Percentiles rank a stretch among this genome's conserved stretches.
Conservation (phyloP, 2,113 vertebrate genomes). For the Mohoua ochrocephala region DNA sequence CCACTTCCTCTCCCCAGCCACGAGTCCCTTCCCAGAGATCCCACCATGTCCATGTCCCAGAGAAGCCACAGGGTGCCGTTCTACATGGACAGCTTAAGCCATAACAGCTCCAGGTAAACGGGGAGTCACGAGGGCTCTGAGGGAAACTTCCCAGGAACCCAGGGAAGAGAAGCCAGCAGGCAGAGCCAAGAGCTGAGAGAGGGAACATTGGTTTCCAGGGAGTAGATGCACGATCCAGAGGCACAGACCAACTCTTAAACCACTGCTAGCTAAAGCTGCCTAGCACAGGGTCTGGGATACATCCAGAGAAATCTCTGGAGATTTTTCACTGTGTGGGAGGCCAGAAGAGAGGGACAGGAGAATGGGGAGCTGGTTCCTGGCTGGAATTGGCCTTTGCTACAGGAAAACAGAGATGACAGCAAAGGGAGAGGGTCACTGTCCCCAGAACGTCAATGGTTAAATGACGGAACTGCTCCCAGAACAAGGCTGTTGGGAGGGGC, state of each 20-base stretch:
- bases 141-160: background rate
- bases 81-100: constrained; percentile 60
- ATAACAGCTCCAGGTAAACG: constrained; percentile 42
- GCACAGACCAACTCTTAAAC: background rate
- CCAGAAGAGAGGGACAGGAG: background rate
- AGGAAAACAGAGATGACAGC: background rate
- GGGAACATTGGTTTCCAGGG: background rate
- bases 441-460: background rate
- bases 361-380: background rate
- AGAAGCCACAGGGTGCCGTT: constrained; percentile 64
- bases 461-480: background rate
- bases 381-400: background rate
- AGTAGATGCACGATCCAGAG: background rate
- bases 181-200: background rate
- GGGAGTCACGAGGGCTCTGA: background rate
- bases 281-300: background rate
- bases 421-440: background rate
- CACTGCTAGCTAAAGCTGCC: background rate
- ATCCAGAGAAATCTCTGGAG: background rate
- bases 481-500: background rate
- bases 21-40: constrained; percentile 29
- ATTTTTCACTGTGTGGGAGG: background rate
- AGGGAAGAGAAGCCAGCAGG: background rate
- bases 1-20: constrained; percentile 11
- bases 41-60: background rate